These are phyloP conservation scores for Dermatophagoides farinae DNA, from an alignment of 1,140 invertebrate species.

Conservation along the genomic window DNA sequence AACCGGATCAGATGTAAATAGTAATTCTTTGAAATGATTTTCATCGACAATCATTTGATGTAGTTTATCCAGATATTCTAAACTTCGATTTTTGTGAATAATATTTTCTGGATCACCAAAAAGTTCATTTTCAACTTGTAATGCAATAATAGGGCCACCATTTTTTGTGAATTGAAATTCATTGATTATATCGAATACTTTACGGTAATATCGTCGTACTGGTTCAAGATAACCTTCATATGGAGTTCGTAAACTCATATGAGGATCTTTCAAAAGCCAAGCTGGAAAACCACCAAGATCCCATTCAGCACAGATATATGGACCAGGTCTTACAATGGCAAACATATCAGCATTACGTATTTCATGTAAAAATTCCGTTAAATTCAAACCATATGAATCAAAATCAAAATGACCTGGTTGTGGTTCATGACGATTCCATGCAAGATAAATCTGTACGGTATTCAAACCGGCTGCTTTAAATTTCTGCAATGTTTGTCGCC, in stretches of 20 bases:
- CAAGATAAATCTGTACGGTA: conserved; percentile 31
- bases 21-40: background rate
- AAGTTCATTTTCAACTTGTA: conserved; percentile 23
- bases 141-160: conserved; percentile 28
- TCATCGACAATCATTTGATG: background rate
- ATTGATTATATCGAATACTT: background rate
- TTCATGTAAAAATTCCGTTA: conserved; percentile 26
- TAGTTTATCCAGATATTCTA: background rate
- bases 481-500: conserved; percentile 30
- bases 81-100: background rate
- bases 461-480: conserved; percentile 31
- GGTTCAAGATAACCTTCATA: conserved; percentile 21
- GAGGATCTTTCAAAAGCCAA: conserved; percentile 21
- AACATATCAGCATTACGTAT: conserved; percentile 27
- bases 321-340: conserved; percentile 30
- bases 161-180: background rate
- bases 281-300: conserved; percentile 30
- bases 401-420: conserved; percentile 17
- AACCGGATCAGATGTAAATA: background rate
- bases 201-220: conserved; percentile 4
- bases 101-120: background rate
- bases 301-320: conserved; percentile 33
- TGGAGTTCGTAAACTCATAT: conserved; percentile 15
- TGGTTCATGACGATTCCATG: conserved; percentile 31
- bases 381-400: conserved; percentile 19